phyloP scores from a whole-genome alignment of 2,888 invertebrate genomes.

The Piscicola geometra region DNA sequence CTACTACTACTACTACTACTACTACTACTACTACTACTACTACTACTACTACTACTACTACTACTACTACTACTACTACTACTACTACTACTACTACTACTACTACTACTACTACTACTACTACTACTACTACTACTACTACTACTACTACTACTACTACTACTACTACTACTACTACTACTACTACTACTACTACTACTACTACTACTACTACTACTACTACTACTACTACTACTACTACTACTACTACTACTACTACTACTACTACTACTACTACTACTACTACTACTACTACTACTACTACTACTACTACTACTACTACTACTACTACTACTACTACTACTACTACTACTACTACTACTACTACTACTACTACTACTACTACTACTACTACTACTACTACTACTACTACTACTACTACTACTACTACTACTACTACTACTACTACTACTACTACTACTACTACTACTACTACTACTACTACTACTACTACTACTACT shows the following conservation, averaged over 20 bases:
- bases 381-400: constrained; percentile 18
- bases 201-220: no score
- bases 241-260: constrained; percentile 14
- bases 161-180: no score
- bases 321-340: constrained; percentile 8
- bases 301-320: constrained; percentile 18
- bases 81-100: background rate
- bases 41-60: constrained; percentile 14
- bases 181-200: no score
- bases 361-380: constrained; percentile 12
- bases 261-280: constrained; percentile 14
- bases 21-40: constrained; percentile 14
- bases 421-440: constrained; percentile 16
- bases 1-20: constrained; percentile 13
- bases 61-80: constrained; percentile 11
- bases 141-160: no score
- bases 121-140: no score
- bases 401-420: constrained; percentile 12
- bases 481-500: constrained; percentile 29
- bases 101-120: no score
- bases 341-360: constrained; percentile 18
- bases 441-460: constrained; percentile 14
- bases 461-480: constrained; percentile 28
- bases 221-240: constrained; percentile 13
- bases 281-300: constrained; percentile 18